Conservation (phyloP, 2,888 invertebrate species). For the Lottia scabra region DNA sequence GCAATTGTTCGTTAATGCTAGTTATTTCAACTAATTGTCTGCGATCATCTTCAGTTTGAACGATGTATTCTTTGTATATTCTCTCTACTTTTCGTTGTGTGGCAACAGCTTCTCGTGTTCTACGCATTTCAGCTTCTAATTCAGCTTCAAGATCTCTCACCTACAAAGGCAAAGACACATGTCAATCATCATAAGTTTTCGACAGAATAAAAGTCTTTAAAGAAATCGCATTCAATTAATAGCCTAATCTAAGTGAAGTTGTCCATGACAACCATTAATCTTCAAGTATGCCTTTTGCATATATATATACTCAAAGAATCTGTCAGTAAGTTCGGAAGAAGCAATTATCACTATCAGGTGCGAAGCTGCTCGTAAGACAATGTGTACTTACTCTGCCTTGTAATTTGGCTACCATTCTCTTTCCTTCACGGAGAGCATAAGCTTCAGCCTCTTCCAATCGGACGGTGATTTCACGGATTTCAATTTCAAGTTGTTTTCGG, state of each 20-base stretch:
- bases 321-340: no score
- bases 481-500: slow-evolving; percentile 69
- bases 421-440: slow-evolving; percentile 68
- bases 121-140: slow-evolving; percentile 65
- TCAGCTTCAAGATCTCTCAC: slow-evolving; percentile 68
- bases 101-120: slow-evolving; percentile 62
- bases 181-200: no score
- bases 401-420: slow-evolving; percentile 68
- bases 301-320: no score
- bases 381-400: slow-evolving; percentile 61
- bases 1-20: slow-evolving; percentile 62
- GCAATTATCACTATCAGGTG: no score
- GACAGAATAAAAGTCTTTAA: no score
- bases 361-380: no score
- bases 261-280: no score
- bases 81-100: slow-evolving; percentile 65
- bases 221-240: no score
- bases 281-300: no score
- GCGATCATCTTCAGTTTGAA: slow-evolving; percentile 64
- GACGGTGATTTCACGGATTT: slow-evolving; percentile 69
- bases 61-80: slow-evolving; percentile 59
- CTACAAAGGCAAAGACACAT: slow-evolving; percentile 33
- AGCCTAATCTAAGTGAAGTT: no score
- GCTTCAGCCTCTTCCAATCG: slow-evolving; percentile 69
- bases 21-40: slow-evolving; percentile 60